These are phyloP conservation scores for Hystrix cristata DNA, from an alignment of 2,113 vertebrate species.

Conservation along the genomic window DNA sequence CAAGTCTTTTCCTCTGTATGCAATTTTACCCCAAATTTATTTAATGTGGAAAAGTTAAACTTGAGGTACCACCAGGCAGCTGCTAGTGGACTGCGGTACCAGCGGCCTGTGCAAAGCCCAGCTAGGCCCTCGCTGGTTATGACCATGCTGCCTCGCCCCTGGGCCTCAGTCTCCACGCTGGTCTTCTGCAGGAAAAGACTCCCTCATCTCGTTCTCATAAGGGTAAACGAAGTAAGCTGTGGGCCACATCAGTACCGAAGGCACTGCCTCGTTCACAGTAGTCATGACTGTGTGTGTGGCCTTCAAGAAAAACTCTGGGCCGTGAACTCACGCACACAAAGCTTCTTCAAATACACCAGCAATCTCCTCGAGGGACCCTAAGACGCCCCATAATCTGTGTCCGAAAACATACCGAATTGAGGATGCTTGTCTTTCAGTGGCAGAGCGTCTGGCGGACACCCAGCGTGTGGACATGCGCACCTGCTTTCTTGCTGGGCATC, in stretches of 20 bases:
- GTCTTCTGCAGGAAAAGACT: not conserved
- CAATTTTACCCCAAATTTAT: not conserved
- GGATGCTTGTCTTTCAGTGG: not conserved
- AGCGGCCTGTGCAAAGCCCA: not conserved
- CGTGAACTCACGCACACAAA: not conserved
- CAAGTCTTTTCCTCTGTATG: not conserved
- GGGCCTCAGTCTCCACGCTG: not conserved
- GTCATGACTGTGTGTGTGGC: not conserved
- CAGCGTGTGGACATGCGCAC: fast-evolving
- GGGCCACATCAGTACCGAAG: not conserved
- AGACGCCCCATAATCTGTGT: not conserved
- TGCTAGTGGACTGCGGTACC: not conserved
- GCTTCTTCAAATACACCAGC: not conserved
- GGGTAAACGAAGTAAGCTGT: not conserved
- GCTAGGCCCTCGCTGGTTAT: not conserved
- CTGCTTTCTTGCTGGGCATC: not conserved
- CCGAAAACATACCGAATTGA: not conserved
- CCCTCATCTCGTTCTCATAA: not conserved
- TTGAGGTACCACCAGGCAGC: not conserved
- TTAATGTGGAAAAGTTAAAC: not conserved
- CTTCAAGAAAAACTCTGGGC: not conserved
- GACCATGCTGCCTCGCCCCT: not conserved
- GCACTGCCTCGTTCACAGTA: not conserved
- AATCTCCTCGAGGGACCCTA: not conserved
- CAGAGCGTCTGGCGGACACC: not conserved